These are phyloP conservation scores for Tribolium castaneum DNA, from an alignment of 1,140 invertebrate genomes.

Conservation along the genomic window DNA sequence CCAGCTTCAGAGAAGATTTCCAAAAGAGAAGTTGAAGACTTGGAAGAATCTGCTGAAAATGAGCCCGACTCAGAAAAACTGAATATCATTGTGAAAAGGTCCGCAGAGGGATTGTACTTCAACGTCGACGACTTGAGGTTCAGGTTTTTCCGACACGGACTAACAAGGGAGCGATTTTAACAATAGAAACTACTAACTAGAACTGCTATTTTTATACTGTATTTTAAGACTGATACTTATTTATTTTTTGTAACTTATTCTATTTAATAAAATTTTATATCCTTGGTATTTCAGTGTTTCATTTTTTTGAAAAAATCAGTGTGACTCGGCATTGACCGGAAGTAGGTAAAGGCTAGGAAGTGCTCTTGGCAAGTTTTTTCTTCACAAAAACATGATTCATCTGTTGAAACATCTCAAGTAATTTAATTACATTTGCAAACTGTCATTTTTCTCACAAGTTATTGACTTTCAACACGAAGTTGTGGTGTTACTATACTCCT, in stretches of 20 bases:
- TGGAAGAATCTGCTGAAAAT: neutral
- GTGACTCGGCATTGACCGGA: conserved; percentile 3
- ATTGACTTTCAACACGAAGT: conserved; percentile 7
- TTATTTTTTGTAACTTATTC: conserved; percentile 12
- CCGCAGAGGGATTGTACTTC: neutral
- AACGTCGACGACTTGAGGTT: conserved; percentile 30
- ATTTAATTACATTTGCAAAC: conserved; percentile 22
- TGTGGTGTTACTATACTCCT: neutral
- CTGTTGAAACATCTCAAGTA: neutral
- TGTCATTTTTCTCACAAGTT: conserved; percentile 13
- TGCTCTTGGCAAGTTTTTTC: neutral
- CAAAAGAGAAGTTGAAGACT: neutral
- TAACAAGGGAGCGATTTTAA: conserved; percentile 1
- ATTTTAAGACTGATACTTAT: conserved; percentile 5
- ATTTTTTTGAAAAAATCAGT: neutral
- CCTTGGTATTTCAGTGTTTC: neutral
- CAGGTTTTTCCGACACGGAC: neutral
- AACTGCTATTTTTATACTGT: too few species aligned
- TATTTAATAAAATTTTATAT: conserved; percentile 1
- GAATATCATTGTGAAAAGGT: neutral
- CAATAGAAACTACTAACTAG: neutral
- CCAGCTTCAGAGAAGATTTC: conserved; percentile 13
- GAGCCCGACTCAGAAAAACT: neutral
- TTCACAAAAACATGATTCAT: conserved; percentile 9
- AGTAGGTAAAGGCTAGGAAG: conserved; percentile 15